These are phyloP conservation scores for human (Homo sapiens) DNA, from an alignment of 2,113 vertebrate genomes.

Conservation along the genomic window GRCh38 chr16:20053501-20054000, in stretches of 20 bases:
- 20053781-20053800: constrained; percentile 56
- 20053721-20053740: not conserved
- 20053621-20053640: not conserved
- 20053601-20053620: constrained; percentile 54
- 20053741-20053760: constrained; percentile 59
- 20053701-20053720: constrained; percentile 37
- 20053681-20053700: constrained; percentile 27
- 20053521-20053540: not conserved
- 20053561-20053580: constrained; percentile 39
- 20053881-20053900: constrained; percentile 53
- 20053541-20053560: constrained; percentile 50
- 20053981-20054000: not conserved
- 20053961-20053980: constrained; percentile 17
- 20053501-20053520: constrained; percentile 9
- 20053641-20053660: not conserved
- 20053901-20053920: constrained; percentile 8
- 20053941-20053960: not conserved
- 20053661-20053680: not conserved
- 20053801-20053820: constrained; percentile 42
- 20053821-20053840: not conserved
- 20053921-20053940: constrained; percentile 21
- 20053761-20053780: constrained; percentile 50
- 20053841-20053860: constrained; percentile 57
- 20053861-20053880: constrained; percentile 55
- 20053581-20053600: constrained; percentile 59